Evolutionary conservation across 1,140 invertebrate genomes (phyloP).

Genomic region (Caenorhabditis elegans): DNA sequence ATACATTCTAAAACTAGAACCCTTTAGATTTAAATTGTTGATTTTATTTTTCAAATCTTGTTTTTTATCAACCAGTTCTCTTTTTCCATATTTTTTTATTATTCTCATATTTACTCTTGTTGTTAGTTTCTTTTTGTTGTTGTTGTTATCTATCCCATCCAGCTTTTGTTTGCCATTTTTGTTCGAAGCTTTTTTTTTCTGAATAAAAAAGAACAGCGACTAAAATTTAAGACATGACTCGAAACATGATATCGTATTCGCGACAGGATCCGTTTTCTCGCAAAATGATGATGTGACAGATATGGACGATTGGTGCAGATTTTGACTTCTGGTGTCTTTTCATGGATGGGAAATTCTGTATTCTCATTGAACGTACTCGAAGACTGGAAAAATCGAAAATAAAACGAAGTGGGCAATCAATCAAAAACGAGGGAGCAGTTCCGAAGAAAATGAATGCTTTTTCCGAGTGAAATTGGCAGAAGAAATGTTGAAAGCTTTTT

Average conservation of each 20-base stretch:
- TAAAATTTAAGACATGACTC: background rate
- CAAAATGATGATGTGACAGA: background rate
- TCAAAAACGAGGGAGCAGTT: background rate
- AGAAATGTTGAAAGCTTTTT: no score
- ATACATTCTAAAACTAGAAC: background rate
- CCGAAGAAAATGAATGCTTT: background rate
- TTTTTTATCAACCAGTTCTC: background rate
- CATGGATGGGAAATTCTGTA: background rate
- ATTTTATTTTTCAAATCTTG: background rate
- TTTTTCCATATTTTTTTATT: no score
- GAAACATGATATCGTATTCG: background rate
- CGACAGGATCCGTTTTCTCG: background rate
- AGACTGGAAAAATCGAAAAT: background rate
- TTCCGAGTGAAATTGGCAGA: background rate
- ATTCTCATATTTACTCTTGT: no score
- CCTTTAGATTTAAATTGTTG: no score
- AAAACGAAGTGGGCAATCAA: background rate
- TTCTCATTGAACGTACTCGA: no score
- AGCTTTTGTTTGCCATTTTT: no score
- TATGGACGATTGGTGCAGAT: background rate
- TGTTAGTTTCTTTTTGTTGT: no score
- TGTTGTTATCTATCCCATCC: no score
- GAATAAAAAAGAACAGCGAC: background rate
- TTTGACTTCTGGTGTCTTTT: background rate
- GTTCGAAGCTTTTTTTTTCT: no score